Evolutionary conservation across 2,113 vertebrate genomes (phyloP), one percentile per base, ranked within the genome.

Genomic region (Acanthochromis polyacanthus): DNA sequence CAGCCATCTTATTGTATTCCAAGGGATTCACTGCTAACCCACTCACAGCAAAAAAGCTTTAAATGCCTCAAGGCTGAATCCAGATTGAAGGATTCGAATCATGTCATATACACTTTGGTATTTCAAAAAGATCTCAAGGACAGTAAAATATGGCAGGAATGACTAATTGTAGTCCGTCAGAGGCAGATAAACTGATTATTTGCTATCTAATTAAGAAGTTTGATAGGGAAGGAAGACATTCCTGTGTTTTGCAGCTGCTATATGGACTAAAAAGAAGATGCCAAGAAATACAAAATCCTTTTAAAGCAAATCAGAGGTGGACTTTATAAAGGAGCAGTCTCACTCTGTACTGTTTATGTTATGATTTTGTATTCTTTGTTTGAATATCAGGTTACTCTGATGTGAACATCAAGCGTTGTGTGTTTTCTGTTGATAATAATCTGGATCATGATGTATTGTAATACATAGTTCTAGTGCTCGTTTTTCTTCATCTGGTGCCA

Each of bases 221-320:
- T 65, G 9, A 53, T 36, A 69, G n/a, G 4, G 7, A 7, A 83
- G 69, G 5, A 73, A 46, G 16, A n/a, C 11, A 38, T 45, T 62
- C 6, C 22, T n/a, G 20, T 60, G 65, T 53, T 63, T 52, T 8
- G 20, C 28, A 75, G 75, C 60, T 62, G 55, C 23, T 72, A 17
- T 67, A 19, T 50, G 43, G 59, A 69, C 20, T 52, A 28, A 64
- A 66, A 62, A 43, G 20, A 50, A 20, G 20, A 55, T 40, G 36
- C 73, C 46, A 70, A 74, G 57, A 60, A 56, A 69, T 36, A 77
- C 43, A 50, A 59, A 69, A 4, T 58, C 25, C 17, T 38, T 40
- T 60, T 66, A 60, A 61, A 66, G 63, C 22, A 61, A 17, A 46
- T 52, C 20, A 46, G 51, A 30, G 23, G 20, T 52, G 51, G 62